A percentile compares a stretch with the other conserved stretches of the same genome.
Evolutionary conservation across 1,140 invertebrate genomes (phyloP).

Genomic region (Uloborus diversus): DNA sequence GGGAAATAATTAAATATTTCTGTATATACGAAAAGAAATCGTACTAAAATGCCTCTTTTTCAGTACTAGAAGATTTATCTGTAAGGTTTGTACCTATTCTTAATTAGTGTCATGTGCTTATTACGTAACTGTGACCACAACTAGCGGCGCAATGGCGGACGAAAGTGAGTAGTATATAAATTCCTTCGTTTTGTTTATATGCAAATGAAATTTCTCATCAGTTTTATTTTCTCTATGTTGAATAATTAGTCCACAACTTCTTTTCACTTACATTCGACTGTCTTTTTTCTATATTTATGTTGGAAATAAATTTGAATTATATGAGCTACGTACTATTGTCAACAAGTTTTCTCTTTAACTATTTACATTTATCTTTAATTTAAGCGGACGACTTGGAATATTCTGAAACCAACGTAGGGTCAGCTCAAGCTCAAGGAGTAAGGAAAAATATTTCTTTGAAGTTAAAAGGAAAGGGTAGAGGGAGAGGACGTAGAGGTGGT

Average conservation of each 20-base stretch:
- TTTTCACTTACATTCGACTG: no score
- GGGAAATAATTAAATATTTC: no score
- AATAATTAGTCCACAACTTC: neutral
- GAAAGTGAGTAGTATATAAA: constrained; percentile 16
- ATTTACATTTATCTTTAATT: neutral
- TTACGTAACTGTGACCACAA: no score
- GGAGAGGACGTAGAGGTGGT: constrained; percentile 12
- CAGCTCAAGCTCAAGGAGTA: constrained; percentile 50
- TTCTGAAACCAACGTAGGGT: constrained; percentile 44
- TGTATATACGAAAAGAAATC: no score
- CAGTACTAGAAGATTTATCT: no score
- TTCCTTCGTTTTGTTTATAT: neutral
- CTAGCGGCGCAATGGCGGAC: constrained; percentile 28
- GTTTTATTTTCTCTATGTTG: neutral
- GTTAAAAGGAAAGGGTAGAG: constrained; percentile 54
- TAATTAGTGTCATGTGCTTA: no score
- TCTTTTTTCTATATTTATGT: no score
- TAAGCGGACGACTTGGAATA: constrained; percentile 48
- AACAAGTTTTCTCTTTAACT: neutral
- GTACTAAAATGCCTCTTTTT: no score
- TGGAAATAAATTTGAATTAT: no score
- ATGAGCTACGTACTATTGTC: no score
- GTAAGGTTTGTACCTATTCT: no score
- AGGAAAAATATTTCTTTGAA: constrained; percentile 58
- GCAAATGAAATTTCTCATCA: no score